Base-by-base conservation (phyloP, 2,113 vertebrate species). In the Glaucidium brasilianum region DNA sequence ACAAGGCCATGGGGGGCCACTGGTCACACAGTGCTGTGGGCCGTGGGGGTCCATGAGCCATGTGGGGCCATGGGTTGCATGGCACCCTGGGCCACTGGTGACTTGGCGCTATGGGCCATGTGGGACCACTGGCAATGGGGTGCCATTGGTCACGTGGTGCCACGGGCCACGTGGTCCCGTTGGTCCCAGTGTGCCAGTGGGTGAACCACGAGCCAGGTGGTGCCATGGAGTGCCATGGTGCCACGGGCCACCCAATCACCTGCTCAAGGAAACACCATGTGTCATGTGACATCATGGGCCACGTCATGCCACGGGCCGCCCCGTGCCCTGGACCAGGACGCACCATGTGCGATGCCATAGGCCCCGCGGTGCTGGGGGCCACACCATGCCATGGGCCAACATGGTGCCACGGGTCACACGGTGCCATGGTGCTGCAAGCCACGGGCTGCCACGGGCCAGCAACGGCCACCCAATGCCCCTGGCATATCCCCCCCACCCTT, bases 221-320 rank as follows among this genome's bases (percentile, higher is more conserved):
- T 52, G 45, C 69, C 2, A 2, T 15, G 62, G 39, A 71, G n/a
- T 39, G 6, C 22, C 5, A 0, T 1, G 18, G 3, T n/a, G 16
- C 15, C 64, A 14, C 2, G 13, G 63, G 30, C 39, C 34, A 19
- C 39, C 14, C 9, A 19, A 29, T 45, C 10, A 13, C 12, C 25
- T 5, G 11, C 32, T 41, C 26, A 7, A 32, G 25, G 63, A n/a
- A 35, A 6, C 12, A 12, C 47, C n/a, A 4, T 4, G 20, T 15
- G 39, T 32, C 34, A 17, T 10, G 1, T 45, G 23, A 13, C 15
- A 8, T n/a, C 62, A 5, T 1, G 26, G 37, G n/a, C 2, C 45
- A 53, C 11, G 4, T 19, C 1, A 3, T 10, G 79, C 64, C 66
- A 29, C 6, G 41, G 15, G 30, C 9, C 23, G 25, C 45, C 43